Base-by-base conservation (phyloP, 2,113 vertebrate genomes). In the Tychaedon coryphoeus region DNA sequence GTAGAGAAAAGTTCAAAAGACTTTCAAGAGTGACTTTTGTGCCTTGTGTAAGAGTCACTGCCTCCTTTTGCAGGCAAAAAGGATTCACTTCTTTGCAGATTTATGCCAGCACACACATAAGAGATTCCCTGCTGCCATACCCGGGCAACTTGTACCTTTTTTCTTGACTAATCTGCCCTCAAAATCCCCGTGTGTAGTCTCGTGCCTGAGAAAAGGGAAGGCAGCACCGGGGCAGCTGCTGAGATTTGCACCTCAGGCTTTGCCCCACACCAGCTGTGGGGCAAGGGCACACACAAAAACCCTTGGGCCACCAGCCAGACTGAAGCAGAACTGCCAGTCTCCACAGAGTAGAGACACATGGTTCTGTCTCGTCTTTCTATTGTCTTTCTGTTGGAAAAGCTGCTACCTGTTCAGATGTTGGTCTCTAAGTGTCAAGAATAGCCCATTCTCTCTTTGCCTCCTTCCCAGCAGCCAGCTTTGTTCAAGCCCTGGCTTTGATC, bases 171-270 rank as follows among this genome's bases (percentile, higher is more conserved):
- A 54, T 34, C 38, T 66, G n/a, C 47, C 9, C 13, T 43, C 43
- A n/a, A 71, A 72, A 43, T 53, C 67, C 24, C 60, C 28, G 45
- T 43, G 29, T 33, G 43, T 4, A 4, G 43, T 18, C 31, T 76
- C 0, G 0, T 48, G 22, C n/a, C 45, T 31, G 24, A 3, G 8
- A 67, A 22, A 58, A 62, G 29, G 19, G 43, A 60, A 88, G 26
- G 40, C 34, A 8, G 19, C 13, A 4, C 10, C 34, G 12, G 25
- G 26, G 6, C 48, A 57, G 25, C 10, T 54, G 45, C 64, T 66
- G 29, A 66, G 54, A 64, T 60, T 84, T 80, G 31, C 17, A 87
- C 34, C 73, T 76, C 28, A 48, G 64, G 42, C 47, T 75, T 76
- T 89, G 58, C 19, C 26, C 22, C 58, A 61, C 6, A 12, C 14